Base-by-base conservation (phyloP, 2,113 vertebrate genomes). In the Oryzias melastigma region DNA sequence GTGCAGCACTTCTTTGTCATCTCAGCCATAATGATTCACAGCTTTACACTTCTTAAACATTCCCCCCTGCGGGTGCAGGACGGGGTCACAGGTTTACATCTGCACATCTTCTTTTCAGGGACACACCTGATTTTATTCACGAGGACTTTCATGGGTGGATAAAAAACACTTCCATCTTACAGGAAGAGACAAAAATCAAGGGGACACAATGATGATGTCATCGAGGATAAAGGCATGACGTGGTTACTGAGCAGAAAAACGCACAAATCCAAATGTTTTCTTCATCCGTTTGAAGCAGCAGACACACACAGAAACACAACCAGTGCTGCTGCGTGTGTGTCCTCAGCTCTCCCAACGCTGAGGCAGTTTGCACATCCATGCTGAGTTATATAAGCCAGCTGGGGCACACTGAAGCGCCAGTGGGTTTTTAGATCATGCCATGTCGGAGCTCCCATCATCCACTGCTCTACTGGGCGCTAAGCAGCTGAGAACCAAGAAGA, bases 381-480 rank as follows among this genome's bases (percentile, higher is more conserved):
- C 79, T 65, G 81, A 57, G 84, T 91, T 89, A 90, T 77, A 79
- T 90, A 89, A 90, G 75, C 71, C 85, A 86, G 86, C 84, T 81
- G 84, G 87, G 85, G 78, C 82, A 65, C 81, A 76, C 68, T 83
- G 58, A 82, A 88, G 85, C 76, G 84, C 86, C 87, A 73, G 70
- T 89, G 85, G 82, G 80, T 90, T 89, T 89, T 87, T 81, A 88
- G 81, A 87, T 86, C 85, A 81, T 75, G 85, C 73, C 71, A 68
- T 73, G 88, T 85, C 72, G 74, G 81, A 87, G 80, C 85, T 89
- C 80, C 88, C 88, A 86, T 89, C 85, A 87, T 85, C 75, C 83
- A 71, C 78, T 78, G 76, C 84, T 86, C 81, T 71, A 65, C 77
- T 60, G 75, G 81, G 83, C 65, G 67, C 76, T 70, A 56, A 85